phyloP scores from a whole-genome alignment of 2,113 vertebrate genomes.

The Arvicanthis niloticus region DNA sequence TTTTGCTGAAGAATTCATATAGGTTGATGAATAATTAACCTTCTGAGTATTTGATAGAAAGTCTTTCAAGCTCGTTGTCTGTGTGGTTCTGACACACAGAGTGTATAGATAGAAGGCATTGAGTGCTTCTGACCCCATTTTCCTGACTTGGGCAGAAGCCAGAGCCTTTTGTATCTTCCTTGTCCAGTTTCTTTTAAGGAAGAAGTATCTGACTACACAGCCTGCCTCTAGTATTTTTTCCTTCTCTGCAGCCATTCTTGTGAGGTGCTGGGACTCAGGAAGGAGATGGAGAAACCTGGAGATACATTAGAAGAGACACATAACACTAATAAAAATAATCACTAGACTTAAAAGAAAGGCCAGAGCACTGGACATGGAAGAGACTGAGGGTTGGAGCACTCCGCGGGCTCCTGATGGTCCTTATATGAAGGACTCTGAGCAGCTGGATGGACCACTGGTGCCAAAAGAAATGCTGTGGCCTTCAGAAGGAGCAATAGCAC shows the following conservation, averaged over 20 bases:
- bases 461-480: background rate
- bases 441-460: background rate
- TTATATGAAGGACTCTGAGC: background rate
- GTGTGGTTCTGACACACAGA: background rate
- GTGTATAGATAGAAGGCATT: background rate
- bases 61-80: background rate
- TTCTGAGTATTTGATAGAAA: background rate
- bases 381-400: slow-evolving; percentile 16
- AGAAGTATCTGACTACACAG: background rate
- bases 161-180: background rate
- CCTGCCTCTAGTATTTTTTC: background rate
- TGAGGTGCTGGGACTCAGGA: slow-evolving; percentile 30
- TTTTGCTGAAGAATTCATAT: slow-evolving; percentile 41
- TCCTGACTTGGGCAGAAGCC: no score
- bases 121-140: background rate
- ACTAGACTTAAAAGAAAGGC: slow-evolving; percentile 3
- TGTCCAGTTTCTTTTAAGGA: slow-evolving; percentile 2
- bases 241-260: slow-evolving; percentile 4
- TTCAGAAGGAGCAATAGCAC: background rate
- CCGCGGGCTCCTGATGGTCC: background rate
- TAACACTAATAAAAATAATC: slow-evolving; percentile 57
- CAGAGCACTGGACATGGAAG: slow-evolving; percentile 28
- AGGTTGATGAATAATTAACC: background rate
- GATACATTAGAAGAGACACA: slow-evolving; percentile 25
- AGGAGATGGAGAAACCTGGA: slow-evolving; percentile 19